Conservation (phyloP, 2,888 invertebrate species). For the Nymphalis urticae region DNA sequence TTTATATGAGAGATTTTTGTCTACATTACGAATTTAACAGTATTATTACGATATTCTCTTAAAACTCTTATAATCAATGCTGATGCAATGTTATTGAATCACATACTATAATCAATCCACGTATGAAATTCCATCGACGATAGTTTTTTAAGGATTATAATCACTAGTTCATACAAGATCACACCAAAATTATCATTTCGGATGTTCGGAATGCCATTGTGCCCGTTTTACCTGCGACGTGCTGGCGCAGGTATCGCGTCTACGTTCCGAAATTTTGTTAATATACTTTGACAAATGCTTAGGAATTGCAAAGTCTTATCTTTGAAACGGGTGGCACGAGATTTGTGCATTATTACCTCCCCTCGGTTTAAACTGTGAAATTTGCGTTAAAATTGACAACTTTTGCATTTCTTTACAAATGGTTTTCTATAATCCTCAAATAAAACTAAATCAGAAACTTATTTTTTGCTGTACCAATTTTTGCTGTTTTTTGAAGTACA, state of each 20-base stretch:
- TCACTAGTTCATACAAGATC: slow-evolving; percentile 26
- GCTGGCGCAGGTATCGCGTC: slow-evolving; percentile 49
- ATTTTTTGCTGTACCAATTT: neutral
- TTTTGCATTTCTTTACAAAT: neutral
- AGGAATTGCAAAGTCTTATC: slow-evolving; percentile 64
- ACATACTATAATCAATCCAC: neutral
- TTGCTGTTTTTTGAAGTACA: neutral
- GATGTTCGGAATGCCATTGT: slow-evolving; percentile 79
- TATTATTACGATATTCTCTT: no score
- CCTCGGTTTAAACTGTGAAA: slow-evolving; percentile 2
- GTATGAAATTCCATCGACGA: slow-evolving; percentile 4
- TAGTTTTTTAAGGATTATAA: slow-evolving; percentile 16
- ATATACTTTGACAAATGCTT: slow-evolving; percentile 72
- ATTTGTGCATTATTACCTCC: slow-evolving; percentile 11
- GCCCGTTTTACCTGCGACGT: slow-evolving; percentile 65
- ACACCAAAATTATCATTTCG: slow-evolving; percentile 72
- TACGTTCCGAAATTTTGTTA: slow-evolving; percentile 52
- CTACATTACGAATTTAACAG: neutral
- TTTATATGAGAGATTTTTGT: slow-evolving; percentile 1
- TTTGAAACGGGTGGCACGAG: slow-evolving; percentile 60
- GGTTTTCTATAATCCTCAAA: neutral
- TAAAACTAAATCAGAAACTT: no score
- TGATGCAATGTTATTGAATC: neutral
- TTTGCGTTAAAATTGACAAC: neutral
- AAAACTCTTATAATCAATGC: neutral